Evolutionary conservation across 1,140 invertebrate genomes (phyloP).

Genomic region (Leucophenga varia): DNA sequence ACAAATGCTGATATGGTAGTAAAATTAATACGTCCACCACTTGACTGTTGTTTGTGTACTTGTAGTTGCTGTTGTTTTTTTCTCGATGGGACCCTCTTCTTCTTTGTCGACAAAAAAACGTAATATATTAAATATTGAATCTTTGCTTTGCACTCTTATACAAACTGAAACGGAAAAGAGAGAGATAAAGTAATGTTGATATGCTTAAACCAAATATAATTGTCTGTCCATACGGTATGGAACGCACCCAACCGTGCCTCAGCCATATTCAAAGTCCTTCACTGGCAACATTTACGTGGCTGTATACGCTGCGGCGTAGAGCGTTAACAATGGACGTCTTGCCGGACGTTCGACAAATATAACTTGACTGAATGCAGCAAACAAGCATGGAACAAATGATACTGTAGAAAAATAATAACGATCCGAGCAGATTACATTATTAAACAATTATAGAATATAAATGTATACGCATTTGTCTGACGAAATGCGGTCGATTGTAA

Average conservation of each 20-base stretch:
- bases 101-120: slow-evolving; percentile 67
- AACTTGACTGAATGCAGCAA: slow-evolving; percentile 69
- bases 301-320: slow-evolving; percentile 84
- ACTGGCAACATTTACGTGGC: slow-evolving; percentile 79
- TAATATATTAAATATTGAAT: slow-evolving; percentile 68
- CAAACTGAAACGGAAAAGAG: slow-evolving; percentile 60
- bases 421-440: slow-evolving; percentile 66
- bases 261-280: slow-evolving; percentile 77
- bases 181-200: slow-evolving; percentile 63
- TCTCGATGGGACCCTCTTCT: slow-evolving; percentile 61
- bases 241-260: slow-evolving; percentile 63
- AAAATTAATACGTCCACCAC: too few species aligned
- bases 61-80: too few species aligned
- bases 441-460: slow-evolving; percentile 70
- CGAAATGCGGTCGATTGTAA: slow-evolving; percentile 76
- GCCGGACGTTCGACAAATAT: slow-evolving; percentile 76
- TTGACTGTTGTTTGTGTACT: too few species aligned
- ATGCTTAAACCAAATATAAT: slow-evolving; percentile 66
- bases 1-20: too few species aligned
- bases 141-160: slow-evolving; percentile 49
- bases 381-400: slow-evolving; percentile 71
- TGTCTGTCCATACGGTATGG: slow-evolving; percentile 67
- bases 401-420: slow-evolving; percentile 69
- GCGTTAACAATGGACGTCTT: slow-evolving; percentile 68
- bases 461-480: slow-evolving; percentile 71